Percentiles rank a stretch among this genome's conserved stretches.
phyloP scores from a whole-genome alignment of 2,888 invertebrate genomes.

The Hololepta plana region DNA sequence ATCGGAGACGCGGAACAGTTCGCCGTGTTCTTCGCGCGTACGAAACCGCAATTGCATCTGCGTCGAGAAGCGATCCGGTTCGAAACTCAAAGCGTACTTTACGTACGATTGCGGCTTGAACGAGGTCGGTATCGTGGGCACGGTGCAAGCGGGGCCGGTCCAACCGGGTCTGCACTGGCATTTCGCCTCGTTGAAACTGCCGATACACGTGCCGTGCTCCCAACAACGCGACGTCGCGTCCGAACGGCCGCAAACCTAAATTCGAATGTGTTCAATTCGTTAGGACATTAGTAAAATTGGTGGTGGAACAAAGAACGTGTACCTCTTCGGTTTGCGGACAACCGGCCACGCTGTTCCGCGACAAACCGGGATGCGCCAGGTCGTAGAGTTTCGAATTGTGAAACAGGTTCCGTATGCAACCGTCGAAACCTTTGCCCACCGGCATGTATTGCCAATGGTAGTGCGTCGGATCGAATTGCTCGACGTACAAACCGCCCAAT shows the following conservation, averaged over 20 bases:
- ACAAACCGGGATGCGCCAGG: constrained; percentile 79
- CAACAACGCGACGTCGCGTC: constrained; percentile 74
- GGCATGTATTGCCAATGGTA: constrained; percentile 87
- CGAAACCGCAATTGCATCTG: constrained; percentile 88
- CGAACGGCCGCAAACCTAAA: constrained; percentile 75
- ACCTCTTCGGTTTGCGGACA: constrained; percentile 88
- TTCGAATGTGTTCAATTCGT: too few relatives aligned
- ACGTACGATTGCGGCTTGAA: constrained; percentile 90
- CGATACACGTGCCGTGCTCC: constrained; percentile 90
- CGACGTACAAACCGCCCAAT: constrained; percentile 81
- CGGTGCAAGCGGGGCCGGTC: constrained; percentile 77
- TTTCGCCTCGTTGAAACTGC: constrained; percentile 70
- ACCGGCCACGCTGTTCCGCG: constrained; percentile 70
- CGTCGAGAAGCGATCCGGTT: constrained; percentile 81
- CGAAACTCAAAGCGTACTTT: constrained; percentile 89
- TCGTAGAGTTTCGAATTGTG: constrained; percentile 95
- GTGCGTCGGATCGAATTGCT: constrained; percentile 74
- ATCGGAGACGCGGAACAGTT: constrained; percentile 84
- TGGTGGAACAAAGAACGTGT: too few relatives aligned
- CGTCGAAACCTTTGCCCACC: constrained; percentile 80
- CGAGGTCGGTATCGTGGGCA: constrained; percentile 75
- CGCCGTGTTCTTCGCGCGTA: constrained; percentile 82
- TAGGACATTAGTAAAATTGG: too few relatives aligned
- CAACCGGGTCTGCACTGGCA: constrained; percentile 94
- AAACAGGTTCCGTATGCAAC: constrained; percentile 88